Percentiles rank a stretch among this genome's conserved stretches.
These are phyloP conservation scores for Gymnorhina tibicen DNA, from an alignment of 2,113 vertebrate species.

Conservation along the genomic window DNA sequence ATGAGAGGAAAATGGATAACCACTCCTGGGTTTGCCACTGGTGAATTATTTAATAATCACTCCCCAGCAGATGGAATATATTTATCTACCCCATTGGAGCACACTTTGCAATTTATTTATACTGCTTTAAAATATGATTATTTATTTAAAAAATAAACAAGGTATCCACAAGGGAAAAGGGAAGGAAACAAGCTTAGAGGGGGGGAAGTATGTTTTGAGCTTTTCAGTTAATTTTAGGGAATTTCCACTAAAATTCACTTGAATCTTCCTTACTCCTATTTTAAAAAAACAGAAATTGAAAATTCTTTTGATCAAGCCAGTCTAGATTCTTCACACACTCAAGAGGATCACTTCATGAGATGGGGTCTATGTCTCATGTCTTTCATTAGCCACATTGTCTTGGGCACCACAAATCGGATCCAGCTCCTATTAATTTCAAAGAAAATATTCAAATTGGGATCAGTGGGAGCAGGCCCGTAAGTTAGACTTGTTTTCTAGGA, in stretches of 20 bases:
- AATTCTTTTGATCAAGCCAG: neutral
- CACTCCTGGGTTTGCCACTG: slow-evolving; percentile 27
- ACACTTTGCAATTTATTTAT: slow-evolving; percentile 58
- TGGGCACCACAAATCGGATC: neutral
- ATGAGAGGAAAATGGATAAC: slow-evolving; percentile 49
- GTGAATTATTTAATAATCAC: slow-evolving; percentile 69
- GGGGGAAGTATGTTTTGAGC: neutral
- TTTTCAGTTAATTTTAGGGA: slow-evolving; percentile 6
- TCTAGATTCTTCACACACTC: neutral
- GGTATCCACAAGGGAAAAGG: slow-evolving; percentile 34
- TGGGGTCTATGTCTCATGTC: neutral
- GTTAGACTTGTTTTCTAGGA: neutral
- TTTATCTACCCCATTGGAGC: slow-evolving; percentile 45
- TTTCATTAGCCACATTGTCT: neutral
- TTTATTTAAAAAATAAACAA: slow-evolving; percentile 64
- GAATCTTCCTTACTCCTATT: neutral
- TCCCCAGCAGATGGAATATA: slow-evolving; percentile 56
- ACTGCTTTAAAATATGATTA: slow-evolving; percentile 64
- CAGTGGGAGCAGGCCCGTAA: neutral
- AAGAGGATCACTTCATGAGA: neutral
- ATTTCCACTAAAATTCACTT: neutral
- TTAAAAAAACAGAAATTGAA: neutral
- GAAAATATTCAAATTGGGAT: neutral
- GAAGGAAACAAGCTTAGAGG: slow-evolving; percentile 50
- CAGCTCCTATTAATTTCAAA: neutral